phyloP scores from a whole-genome alignment of 1,140 invertebrate genomes.

The Batillaria attramentaria region DNA sequence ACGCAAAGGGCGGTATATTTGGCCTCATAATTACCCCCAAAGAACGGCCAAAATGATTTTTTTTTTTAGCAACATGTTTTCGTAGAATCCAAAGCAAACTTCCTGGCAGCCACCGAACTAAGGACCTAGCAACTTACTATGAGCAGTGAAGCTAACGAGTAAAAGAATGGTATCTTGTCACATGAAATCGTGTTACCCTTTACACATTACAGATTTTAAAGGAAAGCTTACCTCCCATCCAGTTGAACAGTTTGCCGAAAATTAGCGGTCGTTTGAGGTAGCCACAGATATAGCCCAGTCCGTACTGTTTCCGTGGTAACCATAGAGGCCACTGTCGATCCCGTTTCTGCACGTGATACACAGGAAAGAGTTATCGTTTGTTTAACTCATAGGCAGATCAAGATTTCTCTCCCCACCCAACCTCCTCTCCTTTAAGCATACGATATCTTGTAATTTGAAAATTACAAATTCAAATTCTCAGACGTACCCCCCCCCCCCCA shows the following conservation, averaged over 20 bases:
- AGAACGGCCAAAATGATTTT: too few species aligned
- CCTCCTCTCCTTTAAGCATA: background rate
- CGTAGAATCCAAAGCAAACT: too few species aligned
- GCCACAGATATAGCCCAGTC: constrained; percentile 75
- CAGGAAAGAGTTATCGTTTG: background rate
- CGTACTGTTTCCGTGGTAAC: constrained; percentile 76
- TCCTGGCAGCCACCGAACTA: too few species aligned
- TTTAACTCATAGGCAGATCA: background rate
- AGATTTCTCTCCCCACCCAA: background rate
- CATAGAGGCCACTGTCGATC: constrained; percentile 75
- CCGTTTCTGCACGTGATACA: constrained; percentile 65
- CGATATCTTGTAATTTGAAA: background rate
- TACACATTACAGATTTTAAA: too few species aligned
- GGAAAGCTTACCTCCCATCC: constrained; percentile 70
- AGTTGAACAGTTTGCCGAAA: constrained; percentile 73
- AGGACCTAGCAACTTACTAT: too few species aligned
- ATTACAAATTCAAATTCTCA: background rate
- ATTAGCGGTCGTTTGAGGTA: constrained; percentile 73
- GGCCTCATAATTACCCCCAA: too few species aligned
- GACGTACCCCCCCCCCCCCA: too few species aligned
- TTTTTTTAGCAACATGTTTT: too few species aligned
- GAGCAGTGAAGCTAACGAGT: too few species aligned
- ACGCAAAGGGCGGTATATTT: too few species aligned
- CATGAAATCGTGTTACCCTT: too few species aligned
- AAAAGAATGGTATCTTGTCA: too few species aligned